These are phyloP conservation scores for Sitobion miscanthi DNA, from an alignment of 1,140 invertebrate genomes.

Conservation along the genomic window DNA sequence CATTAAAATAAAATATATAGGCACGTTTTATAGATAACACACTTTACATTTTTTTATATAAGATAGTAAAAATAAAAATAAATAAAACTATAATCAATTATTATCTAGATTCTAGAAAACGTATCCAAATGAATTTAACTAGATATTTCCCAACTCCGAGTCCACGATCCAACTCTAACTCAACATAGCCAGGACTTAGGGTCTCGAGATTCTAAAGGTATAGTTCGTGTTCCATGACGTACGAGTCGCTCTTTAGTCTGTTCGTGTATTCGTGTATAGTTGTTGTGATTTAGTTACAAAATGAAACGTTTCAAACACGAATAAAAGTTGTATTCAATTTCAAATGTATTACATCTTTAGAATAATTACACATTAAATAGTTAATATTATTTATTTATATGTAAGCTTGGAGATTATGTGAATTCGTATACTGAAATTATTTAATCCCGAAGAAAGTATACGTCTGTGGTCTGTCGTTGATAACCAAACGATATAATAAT, in stretches of 20 bases:
- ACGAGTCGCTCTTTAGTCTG: not conserved
- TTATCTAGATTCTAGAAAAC: too few relatives aligned
- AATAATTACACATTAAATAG: not conserved
- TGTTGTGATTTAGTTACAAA: not conserved
- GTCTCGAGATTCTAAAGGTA: not conserved
- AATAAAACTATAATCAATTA: too few relatives aligned
- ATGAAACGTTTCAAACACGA: not conserved
- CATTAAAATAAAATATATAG: too few relatives aligned
- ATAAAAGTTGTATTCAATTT: not conserved
- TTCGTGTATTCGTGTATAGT: too few relatives aligned
- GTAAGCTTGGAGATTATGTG: not conserved
- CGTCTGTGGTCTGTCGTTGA: not conserved
- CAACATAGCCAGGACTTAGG: not conserved
- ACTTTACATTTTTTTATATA: too few relatives aligned
- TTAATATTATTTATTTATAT: not conserved
- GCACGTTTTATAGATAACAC: too few relatives aligned
- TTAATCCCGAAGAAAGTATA: not conserved
- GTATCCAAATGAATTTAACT: too few relatives aligned
- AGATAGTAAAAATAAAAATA: too few relatives aligned
- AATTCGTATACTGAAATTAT: not conserved
- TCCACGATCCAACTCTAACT: not conserved
- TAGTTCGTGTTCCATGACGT: not conserved
- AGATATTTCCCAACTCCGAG: too few relatives aligned
- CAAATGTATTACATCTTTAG: not conserved
- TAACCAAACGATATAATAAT: not conserved